phyloP scores from a whole-genome alignment of 2,797 vertebrate species.

The Todus mexicanus region DNA sequence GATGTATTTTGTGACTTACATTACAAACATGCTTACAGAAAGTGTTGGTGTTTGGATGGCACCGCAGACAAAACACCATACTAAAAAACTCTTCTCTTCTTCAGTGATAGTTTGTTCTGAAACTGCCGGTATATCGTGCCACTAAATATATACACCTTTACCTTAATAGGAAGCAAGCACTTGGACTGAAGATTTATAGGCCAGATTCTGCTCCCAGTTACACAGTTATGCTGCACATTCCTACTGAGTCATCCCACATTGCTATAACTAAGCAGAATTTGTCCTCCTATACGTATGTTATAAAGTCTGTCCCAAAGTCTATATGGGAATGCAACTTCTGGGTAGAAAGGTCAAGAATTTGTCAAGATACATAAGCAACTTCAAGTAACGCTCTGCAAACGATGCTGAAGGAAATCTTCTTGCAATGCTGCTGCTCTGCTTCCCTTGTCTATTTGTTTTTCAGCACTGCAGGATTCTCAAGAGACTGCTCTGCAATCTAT shows the following conservation, averaged over 20 bases:
- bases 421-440: background rate
- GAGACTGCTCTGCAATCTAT: background rate
- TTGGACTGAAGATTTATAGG: background rate
- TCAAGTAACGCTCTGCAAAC: background rate
- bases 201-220: background rate
- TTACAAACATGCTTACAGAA: background rate
- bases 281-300: background rate
- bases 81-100: background rate
- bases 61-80: background rate
- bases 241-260: background rate
- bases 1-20: background rate
- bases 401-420: background rate
- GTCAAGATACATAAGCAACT: background rate
- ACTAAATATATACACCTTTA: background rate
- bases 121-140: background rate
- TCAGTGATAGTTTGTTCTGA: background rate
- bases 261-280: background rate
- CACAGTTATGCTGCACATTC: background rate
- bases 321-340: background rate
- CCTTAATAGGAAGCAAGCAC: background rate
- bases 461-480: slow-evolving; percentile 25
- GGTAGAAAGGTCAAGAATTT: background rate
- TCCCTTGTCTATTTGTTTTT: background rate
- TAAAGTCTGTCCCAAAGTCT: background rate
- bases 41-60: background rate